These are phyloP conservation scores for Micropoecilia bifurca DNA, from an alignment of 2,797 vertebrate genomes.

Conservation along the genomic window DNA sequence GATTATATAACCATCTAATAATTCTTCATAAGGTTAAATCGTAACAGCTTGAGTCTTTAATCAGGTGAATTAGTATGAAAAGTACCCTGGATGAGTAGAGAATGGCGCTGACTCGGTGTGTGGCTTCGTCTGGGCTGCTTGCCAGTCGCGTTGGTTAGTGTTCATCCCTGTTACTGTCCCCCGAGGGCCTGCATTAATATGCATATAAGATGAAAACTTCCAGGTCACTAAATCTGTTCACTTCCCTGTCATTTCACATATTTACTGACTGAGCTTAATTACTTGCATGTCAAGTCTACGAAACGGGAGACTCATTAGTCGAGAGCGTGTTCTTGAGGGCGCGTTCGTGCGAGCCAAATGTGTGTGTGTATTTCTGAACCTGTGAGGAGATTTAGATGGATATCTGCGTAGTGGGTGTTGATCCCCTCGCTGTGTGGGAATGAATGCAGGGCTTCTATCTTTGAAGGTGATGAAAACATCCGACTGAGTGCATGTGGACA, in stretches of 20 bases:
- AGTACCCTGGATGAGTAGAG: conserved; percentile 20
- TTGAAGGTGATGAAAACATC: conserved; percentile 24
- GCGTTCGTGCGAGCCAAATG: conserved; percentile 10
- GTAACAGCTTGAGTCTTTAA: background rate
- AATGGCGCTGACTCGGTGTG: conserved; percentile 9
- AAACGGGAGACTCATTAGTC: conserved; percentile 2
- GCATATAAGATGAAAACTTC: conserved; percentile 63
- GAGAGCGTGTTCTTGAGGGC: conserved; percentile 4
- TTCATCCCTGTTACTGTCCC: conserved; percentile 27
- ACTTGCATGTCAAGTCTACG: background rate
- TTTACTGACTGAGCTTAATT: conserved; percentile 43
- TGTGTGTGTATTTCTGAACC: conserved; percentile 3
- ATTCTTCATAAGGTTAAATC: conserved; percentile 3
- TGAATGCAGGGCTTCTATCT: conserved; percentile 31
- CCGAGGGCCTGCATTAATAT: conserved; percentile 51
- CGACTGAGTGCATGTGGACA: background rate
- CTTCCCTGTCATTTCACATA: conserved; percentile 62
- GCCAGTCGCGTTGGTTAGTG: conserved; percentile 20
- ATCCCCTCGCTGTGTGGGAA: conserved; percentile 29
- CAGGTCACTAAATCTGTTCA: conserved; percentile 71
- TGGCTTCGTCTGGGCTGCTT: conserved; percentile 6
- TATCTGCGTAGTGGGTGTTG: conserved; percentile 42
- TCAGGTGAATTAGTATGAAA: conserved; percentile 9
- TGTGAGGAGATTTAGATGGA: conserved; percentile 24
- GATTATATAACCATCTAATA: background rate